Conservation (phyloP, 1,140 invertebrate genomes). For the Streblospio benedicti region DNA sequence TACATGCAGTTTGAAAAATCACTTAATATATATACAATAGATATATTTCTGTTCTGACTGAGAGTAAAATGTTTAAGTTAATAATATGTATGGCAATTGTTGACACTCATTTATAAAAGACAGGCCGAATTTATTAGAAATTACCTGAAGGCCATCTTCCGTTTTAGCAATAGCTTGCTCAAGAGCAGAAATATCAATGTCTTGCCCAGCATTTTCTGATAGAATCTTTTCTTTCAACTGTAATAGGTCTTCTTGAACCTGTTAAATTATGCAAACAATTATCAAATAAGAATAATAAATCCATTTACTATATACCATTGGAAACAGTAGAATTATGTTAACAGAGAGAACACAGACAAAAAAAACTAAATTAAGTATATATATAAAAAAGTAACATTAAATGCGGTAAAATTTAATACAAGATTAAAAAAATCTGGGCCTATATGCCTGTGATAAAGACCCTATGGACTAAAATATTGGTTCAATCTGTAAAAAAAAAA, state of each 20-base stretch:
- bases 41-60: background rate
- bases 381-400: background rate
- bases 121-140: background rate
- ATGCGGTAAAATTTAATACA: background rate
- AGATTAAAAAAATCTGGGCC: background rate
- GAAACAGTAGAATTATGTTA: background rate
- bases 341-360: background rate
- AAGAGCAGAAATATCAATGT: constrained; percentile 32
- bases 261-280: constrained; percentile 5
- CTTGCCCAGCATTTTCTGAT: constrained; percentile 23
- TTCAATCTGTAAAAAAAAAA: too few relatives aligned
- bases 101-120: background rate
- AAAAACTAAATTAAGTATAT: background rate
- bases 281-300: too few relatives aligned
- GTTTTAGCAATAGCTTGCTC: constrained; percentile 40
- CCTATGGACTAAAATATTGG: too few relatives aligned
- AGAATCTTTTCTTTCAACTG: constrained; percentile 35
- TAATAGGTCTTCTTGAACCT: constrained; percentile 44
- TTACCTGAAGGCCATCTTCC: constrained; percentile 39
- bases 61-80: background rate
- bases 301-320: too few relatives aligned
- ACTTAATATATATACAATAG: background rate
- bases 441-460: background rate
- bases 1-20: background rate
- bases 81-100: background rate